Percentiles rank a stretch among this genome's conserved stretches.
phyloP scores from a whole-genome alignment of 1,140 invertebrate genomes.

The Scylla paramamosain region DNA sequence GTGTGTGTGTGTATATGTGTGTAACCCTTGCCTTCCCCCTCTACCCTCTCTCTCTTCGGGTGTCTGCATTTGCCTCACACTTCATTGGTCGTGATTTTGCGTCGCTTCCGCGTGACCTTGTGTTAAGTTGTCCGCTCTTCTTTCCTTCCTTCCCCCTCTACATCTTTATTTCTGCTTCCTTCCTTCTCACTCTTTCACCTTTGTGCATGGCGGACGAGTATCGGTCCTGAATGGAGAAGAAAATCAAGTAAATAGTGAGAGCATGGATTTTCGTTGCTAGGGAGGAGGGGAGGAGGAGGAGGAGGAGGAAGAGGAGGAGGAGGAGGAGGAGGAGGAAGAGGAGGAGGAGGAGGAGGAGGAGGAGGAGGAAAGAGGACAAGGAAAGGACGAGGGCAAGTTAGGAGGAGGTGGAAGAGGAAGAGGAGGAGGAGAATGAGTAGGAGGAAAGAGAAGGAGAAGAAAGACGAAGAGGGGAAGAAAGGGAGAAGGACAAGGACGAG shows the following conservation, averaged over 20 bases:
- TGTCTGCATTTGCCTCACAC: not conserved
- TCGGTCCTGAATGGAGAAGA: not conserved
- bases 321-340: not conserved
- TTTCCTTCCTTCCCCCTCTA: not conserved
- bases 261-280: not conserved
- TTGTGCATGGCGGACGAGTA: not conserved
- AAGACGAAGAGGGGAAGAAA: not conserved
- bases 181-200: not conserved
- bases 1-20: too few relatives aligned
- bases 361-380: not conserved
- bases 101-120: not conserved
- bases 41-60: not conserved
- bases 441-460: not conserved
- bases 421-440: not conserved
- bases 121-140: not conserved
- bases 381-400: too few relatives aligned
- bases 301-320: not conserved
- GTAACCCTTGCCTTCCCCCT: too few relatives aligned
- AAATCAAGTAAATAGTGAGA: not conserved
- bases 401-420: not conserved
- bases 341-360: not conserved
- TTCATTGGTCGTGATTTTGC: conserved; percentile 2
- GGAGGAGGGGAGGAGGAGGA: not conserved
- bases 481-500: not conserved
- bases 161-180: conserved; percentile 1